Evolutionary conservation across 2,797 vertebrate genomes (phyloP), one percentile per base, ranked within the genome.

Genomic region (Myoxocephalus aenaeus): DNA sequence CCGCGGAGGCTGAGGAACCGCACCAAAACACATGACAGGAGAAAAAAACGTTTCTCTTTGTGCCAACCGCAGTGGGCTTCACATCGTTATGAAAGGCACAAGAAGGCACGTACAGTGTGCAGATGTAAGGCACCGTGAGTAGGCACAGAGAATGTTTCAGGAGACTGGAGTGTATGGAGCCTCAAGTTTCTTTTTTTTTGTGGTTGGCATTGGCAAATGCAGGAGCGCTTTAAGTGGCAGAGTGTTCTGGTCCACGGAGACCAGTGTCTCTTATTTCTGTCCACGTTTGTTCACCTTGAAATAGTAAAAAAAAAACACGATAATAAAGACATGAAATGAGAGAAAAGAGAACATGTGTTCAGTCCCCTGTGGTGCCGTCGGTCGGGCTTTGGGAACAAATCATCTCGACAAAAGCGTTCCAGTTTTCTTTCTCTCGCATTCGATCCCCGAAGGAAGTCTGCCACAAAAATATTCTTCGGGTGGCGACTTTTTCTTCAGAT

Each of bases 211-310:
- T 83, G 67, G 73, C 72, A 84, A 85, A 86, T 70, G 22, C 40
- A 85, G 68, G 69, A 84, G 73, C 64, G 36, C 63, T 79, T 73
- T 54, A 65, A 74, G 59, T 65, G 83, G 74, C 34, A 65, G 75
- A 86, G 75, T 50, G 56, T 62, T 82, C 71, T 77, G 84, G 57
- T 87, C 77, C 65, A 77, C 58, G 66, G 18, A 73, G 78, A 64
- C 73, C 87, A 82, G 73, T 40, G 54, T 84, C 54, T 80, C 50
- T 84, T 65, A 74, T 80, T 84, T 86, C 70, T 90, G 80, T 92
- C 81, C 73, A 70, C 75, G 81, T 92, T 93, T 94, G 92, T 93
- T 93, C 91, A 92, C 86, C 83, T 81, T 90, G 82, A 57, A 83
- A 88, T 13, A 82, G 64, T 82, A 40, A 91, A 87, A 84, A 87